Evolutionary conservation across 2,888 invertebrate species (phyloP).

Genomic region (Limnephilus marmoratus): DNA sequence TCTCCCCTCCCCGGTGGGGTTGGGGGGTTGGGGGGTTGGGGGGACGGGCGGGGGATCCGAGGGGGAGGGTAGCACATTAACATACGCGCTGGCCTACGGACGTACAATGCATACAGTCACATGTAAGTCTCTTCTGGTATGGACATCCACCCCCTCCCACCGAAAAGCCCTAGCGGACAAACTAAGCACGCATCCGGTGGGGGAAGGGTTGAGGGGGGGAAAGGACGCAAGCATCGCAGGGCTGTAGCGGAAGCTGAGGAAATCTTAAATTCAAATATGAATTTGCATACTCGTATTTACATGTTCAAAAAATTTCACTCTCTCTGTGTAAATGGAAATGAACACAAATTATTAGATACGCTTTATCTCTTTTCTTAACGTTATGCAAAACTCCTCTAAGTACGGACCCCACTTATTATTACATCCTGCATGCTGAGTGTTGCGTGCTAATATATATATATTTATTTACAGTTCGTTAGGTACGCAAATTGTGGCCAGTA

Average conservation of each 20-base stretch:
- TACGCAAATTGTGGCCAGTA: background rate
- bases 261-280: slow-evolving; percentile 19
- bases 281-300: slow-evolving; percentile 17
- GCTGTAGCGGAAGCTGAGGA: slow-evolving; percentile 48
- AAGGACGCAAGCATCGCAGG: slow-evolving; percentile 45
- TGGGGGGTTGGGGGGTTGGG: background rate
- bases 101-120: slow-evolving; percentile 66
- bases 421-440: background rate
- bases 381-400: background rate
- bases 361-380: background rate
- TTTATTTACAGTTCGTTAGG: background rate
- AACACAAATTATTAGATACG: background rate
- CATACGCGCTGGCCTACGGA: slow-evolving; percentile 62
- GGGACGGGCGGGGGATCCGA: slow-evolving; percentile 17
- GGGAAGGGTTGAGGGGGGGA: slow-evolving; percentile 58
- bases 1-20: slow-evolving; percentile 45
- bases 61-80: slow-evolving; percentile 60
- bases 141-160: slow-evolving; percentile 61
- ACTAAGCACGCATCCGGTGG: slow-evolving; percentile 64
- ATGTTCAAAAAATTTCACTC: slow-evolving; percentile 4
- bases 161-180: slow-evolving; percentile 58
- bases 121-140: slow-evolving; percentile 65
- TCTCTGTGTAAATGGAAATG: background rate
- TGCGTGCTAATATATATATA: background rate
- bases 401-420: background rate